phyloP scores from a whole-genome alignment of 2,888 invertebrate genomes.

The Mechanitis mazaeus region DNA sequence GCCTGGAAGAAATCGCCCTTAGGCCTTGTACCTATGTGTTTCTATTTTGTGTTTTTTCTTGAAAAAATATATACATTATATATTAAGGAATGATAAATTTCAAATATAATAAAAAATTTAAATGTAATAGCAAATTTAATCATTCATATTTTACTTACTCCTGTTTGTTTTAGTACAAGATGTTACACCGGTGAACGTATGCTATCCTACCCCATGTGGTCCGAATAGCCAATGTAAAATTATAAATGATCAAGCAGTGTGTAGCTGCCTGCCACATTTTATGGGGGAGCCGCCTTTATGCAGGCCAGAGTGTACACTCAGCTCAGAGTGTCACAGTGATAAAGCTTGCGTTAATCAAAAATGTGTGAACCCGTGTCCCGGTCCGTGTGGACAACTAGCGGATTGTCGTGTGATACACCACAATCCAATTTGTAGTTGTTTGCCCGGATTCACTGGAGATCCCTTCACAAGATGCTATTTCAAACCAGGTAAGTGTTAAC shows the following conservation, averaged over 20 bases:
- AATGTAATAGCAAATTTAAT: no score
- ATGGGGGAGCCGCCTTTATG: slow-evolving; percentile 82
- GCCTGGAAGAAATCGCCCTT: no score
- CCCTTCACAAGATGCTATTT: slow-evolving; percentile 81
- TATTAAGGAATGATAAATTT: no score
- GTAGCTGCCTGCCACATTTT: slow-evolving; percentile 82
- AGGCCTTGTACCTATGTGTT: no score
- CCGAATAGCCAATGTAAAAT: slow-evolving; percentile 78
- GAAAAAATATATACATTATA: no score
- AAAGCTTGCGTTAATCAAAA: slow-evolving; percentile 82
- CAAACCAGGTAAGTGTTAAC: slow-evolving; percentile 58
- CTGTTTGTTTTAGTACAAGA: slow-evolving; percentile 54
- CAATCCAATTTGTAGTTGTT: slow-evolving; percentile 83
- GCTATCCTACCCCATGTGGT: slow-evolving; percentile 78
- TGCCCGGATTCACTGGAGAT: slow-evolving; percentile 77
- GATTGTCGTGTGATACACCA: slow-evolving; percentile 84
- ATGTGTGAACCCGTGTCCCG: slow-evolving; percentile 83
- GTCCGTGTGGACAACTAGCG: slow-evolving; percentile 82
- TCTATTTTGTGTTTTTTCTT: no score
- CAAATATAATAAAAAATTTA: no score
- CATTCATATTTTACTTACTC: no score
- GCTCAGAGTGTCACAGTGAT: slow-evolving; percentile 78
- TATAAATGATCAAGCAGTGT: slow-evolving; percentile 78
- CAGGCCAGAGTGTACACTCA: slow-evolving; percentile 81
- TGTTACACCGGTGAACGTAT: slow-evolving; percentile 62